Percentiles rank a stretch among this genome's conserved stretches.
phyloP scores from a whole-genome alignment of 2,113 vertebrate genomes.

The Muntiacus muntjak region DNA sequence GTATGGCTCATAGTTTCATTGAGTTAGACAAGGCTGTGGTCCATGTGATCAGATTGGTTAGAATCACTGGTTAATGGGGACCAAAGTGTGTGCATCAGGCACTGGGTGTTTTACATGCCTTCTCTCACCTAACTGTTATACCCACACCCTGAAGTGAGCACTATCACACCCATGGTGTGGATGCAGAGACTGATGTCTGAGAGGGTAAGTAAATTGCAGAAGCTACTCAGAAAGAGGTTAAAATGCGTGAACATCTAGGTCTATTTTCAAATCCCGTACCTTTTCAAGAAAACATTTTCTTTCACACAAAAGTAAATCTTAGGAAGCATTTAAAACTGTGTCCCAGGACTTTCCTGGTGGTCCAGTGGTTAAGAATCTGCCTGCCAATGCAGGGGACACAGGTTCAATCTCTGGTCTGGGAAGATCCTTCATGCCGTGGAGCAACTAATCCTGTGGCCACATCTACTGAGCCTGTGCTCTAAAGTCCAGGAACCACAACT shows the following conservation, averaged over 20 bases:
- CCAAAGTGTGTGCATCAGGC: not conserved
- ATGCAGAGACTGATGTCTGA: not conserved
- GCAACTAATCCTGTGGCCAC: not conserved
- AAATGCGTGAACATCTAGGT: not conserved
- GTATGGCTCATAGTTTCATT: not conserved
- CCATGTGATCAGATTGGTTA: not conserved
- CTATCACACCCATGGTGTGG: not conserved
- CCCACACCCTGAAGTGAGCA: not conserved
- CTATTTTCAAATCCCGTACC: not conserved
- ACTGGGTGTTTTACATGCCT: too few relatives aligned
- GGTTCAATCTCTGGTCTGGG: not conserved
- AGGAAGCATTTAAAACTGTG: not conserved
- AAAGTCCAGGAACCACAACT: not conserved
- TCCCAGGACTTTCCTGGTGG: not conserved
- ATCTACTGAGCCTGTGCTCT: not conserved
- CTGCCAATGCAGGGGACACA: not conserved
- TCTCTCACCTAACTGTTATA: not conserved
- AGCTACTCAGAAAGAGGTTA: not conserved
- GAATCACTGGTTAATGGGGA: not conserved
- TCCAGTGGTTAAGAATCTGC: not conserved
- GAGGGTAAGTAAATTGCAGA: not conserved
- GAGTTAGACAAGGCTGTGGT: not conserved
- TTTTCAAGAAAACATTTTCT: not conserved
- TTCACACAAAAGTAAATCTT: constrained; percentile 15
- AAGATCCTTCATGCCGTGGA: not conserved